Base-by-base conservation (phyloP, 1,140 invertebrate genomes). In the Nebria ingens region DNA sequence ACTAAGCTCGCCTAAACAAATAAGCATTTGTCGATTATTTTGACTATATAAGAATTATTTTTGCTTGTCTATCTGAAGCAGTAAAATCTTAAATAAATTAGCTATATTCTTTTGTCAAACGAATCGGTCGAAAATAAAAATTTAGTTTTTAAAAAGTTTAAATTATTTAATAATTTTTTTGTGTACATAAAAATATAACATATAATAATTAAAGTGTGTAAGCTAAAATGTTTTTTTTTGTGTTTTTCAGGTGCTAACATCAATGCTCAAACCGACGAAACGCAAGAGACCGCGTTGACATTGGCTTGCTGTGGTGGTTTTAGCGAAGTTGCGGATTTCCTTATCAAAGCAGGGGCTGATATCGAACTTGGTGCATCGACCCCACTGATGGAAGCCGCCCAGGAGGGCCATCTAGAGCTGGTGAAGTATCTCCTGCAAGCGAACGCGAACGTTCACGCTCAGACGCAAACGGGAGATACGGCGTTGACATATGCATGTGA, bases 251-350 rank as follows among this genome's bases (percentile, higher is more conserved):
- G 91, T 60, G 96, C 96, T 20, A 89, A 95, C 64, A 96, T 99
- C 61, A 98, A 99, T 76, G 91, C 93, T 38, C 93, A 96, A 71
- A 98, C 95, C 3, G 96, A 98, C 71, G 93, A 98, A 71, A 98
- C 95, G 0, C 93, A 98, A 70, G 96, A 98, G 75, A 98, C 96
- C 1, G 95, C 96, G 0, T 74, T 99, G 15, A 98, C 95, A 0
- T 75, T 98, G 55, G 95, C 96, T 0, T 97, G 94, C 72, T 98
- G 95, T 75, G 94, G 94, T 19, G 96, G 96, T 25, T 98, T 96
- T 69, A 80, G 93, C 12, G 95, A 98, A 69, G 94, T 98, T n/a
- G 93, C 93, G 0, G 93, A 98, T 66, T 94, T 95, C 69, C 79
- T 99, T 19, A 89, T 97, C 59, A 93, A 94, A 69, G 89, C 92